Conservation (phyloP, 2,888 invertebrate species). For the Acrobasis suavella region DNA sequence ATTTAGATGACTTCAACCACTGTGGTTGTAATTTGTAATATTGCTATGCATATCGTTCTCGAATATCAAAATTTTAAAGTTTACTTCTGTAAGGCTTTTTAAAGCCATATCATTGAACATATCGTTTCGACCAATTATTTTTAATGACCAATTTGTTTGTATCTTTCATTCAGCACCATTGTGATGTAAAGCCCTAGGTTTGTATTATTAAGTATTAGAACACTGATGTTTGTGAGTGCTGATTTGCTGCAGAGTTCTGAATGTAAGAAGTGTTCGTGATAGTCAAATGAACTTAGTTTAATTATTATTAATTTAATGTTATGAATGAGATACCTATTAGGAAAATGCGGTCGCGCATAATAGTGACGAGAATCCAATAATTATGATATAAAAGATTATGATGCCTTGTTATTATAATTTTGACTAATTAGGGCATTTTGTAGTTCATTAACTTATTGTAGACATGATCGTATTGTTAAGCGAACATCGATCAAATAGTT, state of each 20-base stretch:
- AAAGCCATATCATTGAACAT: slow-evolving; percentile 61
- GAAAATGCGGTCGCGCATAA: slow-evolving; percentile 82
- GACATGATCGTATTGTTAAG: slow-evolving; percentile 71
- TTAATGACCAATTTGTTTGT: slow-evolving; percentile 70
- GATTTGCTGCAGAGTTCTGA: slow-evolving; percentile 63
- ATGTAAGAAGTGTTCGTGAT: slow-evolving; percentile 73
- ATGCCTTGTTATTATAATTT: slow-evolving; percentile 79
- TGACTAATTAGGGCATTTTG: slow-evolving; percentile 79
- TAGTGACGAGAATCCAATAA: slow-evolving; percentile 82
- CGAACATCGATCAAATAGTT: slow-evolving; percentile 76
- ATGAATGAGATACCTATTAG: slow-evolving; percentile 70
- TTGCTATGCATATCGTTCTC: slow-evolving; percentile 70
- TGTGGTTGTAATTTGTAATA: slow-evolving; percentile 70
- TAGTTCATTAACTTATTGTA: slow-evolving; percentile 79
- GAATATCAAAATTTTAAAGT: slow-evolving; percentile 61
- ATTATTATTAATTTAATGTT: slow-evolving; percentile 76
- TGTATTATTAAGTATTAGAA: slow-evolving; percentile 82
- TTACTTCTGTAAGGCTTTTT: slow-evolving; percentile 17
- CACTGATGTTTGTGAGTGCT: slow-evolving; percentile 72
- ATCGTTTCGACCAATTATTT: slow-evolving; percentile 79
- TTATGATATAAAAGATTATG: slow-evolving; percentile 69
- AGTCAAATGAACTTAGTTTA: slow-evolving; percentile 80
- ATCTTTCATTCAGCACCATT: slow-evolving; percentile 73
- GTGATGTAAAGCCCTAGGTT: slow-evolving; percentile 78
- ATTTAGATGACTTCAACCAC: slow-evolving; percentile 63